Conservation (phyloP, 2,113 vertebrate species). For the Cephalopterus ornatus region DNA sequence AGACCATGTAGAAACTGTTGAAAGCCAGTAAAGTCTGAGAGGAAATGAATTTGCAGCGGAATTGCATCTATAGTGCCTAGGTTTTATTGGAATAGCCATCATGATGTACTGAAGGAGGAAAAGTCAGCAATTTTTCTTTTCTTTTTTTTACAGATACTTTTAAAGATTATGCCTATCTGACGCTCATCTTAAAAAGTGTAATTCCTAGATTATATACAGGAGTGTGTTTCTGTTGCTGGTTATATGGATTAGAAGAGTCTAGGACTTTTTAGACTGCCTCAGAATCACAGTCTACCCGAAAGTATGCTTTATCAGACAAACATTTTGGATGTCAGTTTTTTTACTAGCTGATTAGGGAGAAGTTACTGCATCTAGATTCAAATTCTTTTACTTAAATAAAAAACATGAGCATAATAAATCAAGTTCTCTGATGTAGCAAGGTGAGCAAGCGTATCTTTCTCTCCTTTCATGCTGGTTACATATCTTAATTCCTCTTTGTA, state of each 20-base stretch:
- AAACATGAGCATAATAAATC: background rate
- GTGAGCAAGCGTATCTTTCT: background rate
- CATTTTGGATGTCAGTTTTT: background rate
- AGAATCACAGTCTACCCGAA: background rate
- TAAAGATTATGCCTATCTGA: background rate
- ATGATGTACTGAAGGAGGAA: background rate
- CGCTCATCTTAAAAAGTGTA: background rate
- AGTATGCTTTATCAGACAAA: background rate
- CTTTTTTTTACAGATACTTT: background rate
- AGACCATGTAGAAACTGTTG: accelerated
- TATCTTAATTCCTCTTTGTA: background rate
- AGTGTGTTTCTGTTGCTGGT: background rate
- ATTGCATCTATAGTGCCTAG: background rate
- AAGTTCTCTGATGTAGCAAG: background rate
- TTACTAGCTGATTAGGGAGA: background rate
- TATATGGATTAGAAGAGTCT: background rate
- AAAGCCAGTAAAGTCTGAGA: background rate
- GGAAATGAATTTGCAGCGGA: background rate
- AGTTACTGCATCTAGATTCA: background rate
- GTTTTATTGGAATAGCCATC: background rate
- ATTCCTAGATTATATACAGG: background rate
- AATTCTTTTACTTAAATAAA: background rate
- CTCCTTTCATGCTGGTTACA: background rate
- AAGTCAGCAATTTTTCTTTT: background rate
- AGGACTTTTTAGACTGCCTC: background rate